Conservation (phyloP, 2,113 vertebrate genomes). For the Podarcis muralis region DNA sequence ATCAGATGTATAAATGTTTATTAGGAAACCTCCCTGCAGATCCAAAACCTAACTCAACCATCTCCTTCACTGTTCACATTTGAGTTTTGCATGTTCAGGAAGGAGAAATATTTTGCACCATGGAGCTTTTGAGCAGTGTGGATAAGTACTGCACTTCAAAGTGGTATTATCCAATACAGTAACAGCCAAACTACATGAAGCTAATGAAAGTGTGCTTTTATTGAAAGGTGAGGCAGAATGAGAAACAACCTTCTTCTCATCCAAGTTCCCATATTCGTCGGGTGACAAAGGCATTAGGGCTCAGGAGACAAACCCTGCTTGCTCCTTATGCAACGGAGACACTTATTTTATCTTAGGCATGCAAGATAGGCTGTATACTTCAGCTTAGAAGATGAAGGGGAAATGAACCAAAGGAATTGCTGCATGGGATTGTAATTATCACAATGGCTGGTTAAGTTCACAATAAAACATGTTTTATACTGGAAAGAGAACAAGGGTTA, state of each 20-base stretch:
- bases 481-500: too few relatives aligned
- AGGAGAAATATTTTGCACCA: background rate
- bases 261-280: background rate
- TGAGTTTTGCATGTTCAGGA: background rate
- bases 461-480: too few relatives aligned
- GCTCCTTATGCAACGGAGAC: too few relatives aligned
- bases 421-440: too few relatives aligned
- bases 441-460: too few relatives aligned
- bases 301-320: background rate
- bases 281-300: background rate
- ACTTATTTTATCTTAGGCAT: background rate
- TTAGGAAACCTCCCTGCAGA: background rate
- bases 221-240: background rate
- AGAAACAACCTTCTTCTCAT: background rate
- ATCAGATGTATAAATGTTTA: background rate
- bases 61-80: background rate
- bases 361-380: background rate
- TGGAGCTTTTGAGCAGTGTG: background rate
- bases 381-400: background rate
- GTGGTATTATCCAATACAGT: background rate
- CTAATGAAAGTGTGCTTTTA: background rate
- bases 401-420: background rate
- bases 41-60: background rate
- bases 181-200: background rate
- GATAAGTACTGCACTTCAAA: background rate